Conservation (phyloP, 2,113 vertebrate species). For the Bubo scandiacus region DNA sequence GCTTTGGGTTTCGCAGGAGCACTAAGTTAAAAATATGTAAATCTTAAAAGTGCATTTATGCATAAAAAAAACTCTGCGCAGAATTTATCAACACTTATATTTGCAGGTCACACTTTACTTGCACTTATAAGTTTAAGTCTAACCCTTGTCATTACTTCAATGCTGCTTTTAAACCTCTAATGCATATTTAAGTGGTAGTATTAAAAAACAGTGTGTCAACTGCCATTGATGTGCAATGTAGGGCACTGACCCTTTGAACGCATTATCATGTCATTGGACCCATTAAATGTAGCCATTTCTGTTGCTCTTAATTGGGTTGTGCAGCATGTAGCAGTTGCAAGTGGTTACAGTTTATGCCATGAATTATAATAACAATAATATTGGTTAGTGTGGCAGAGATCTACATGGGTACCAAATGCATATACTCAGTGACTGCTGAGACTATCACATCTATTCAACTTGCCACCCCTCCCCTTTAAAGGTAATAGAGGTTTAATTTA, state of each 20-base stretch:
- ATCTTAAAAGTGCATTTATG: not conserved
- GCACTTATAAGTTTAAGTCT: conserved; percentile 62
- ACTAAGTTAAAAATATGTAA: not conserved
- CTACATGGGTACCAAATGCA: not conserved
- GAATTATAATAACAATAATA: conserved; percentile 68
- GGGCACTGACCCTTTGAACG: conserved; percentile 62
- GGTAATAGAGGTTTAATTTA: not conserved
- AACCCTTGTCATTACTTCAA: conserved; percentile 69
- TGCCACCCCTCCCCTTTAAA: not conserved
- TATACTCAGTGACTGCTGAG: not conserved
- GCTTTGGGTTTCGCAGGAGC: not conserved
- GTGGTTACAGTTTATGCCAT: conserved; percentile 50
- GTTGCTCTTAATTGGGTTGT: conserved; percentile 70
- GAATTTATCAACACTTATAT: conserved; percentile 55
- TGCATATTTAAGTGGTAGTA: conserved; percentile 71
- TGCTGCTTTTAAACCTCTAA: conserved; percentile 63
- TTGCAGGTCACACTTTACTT: conserved; percentile 68
- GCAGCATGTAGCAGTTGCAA: conserved; percentile 44
- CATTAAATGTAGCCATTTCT: conserved; percentile 64
- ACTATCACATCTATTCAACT: not conserved
- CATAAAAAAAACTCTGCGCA: not conserved
- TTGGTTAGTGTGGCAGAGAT: not conserved
- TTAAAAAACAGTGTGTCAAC: conserved; percentile 68
- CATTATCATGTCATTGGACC: conserved; percentile 65
- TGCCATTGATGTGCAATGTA: conserved; percentile 68